A percentile compares a stretch with the other conserved stretches of the same genome.
Conservation (phyloP, 1,140 invertebrate species). For the Lethocerus indicus region DNA sequence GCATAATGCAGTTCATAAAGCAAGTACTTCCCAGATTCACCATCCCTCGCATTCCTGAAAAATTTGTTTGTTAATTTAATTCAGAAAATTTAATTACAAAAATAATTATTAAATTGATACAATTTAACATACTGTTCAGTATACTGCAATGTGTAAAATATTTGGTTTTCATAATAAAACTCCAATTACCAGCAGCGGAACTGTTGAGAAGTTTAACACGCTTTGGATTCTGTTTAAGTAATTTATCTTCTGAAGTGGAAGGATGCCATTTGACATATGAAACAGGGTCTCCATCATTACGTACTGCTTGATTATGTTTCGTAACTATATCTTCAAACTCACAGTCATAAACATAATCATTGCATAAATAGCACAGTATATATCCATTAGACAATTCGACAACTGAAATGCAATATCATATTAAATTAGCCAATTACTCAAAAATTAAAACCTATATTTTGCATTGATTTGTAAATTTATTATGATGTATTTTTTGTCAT, state of each 20-base stretch:
- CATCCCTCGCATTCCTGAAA: constrained; percentile 69
- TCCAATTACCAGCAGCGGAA: too few relatives aligned
- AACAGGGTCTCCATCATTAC: not conserved
- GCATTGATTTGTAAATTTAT: too few relatives aligned
- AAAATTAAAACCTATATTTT: too few relatives aligned
- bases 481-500: too few relatives aligned
- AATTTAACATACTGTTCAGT: too few relatives aligned
- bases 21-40: constrained; percentile 97
- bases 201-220: not conserved
- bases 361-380: constrained; percentile 79
- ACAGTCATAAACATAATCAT: constrained; percentile 78
- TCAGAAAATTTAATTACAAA: too few relatives aligned
- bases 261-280: constrained; percentile 6
- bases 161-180: too few relatives aligned
- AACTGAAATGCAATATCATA: too few relatives aligned
- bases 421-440: too few relatives aligned
- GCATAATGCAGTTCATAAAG: constrained; percentile 97
- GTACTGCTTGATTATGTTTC: not conserved
- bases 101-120: too few relatives aligned
- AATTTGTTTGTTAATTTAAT: too few relatives aligned
- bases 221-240: constrained; percentile 1
- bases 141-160: too few relatives aligned
- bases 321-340: constrained; percentile 28
- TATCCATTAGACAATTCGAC: constrained; percentile 79
- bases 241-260: not conserved